Conservation (phyloP, 2,797 vertebrate species). For the Pelodytes ibericus region DNA sequence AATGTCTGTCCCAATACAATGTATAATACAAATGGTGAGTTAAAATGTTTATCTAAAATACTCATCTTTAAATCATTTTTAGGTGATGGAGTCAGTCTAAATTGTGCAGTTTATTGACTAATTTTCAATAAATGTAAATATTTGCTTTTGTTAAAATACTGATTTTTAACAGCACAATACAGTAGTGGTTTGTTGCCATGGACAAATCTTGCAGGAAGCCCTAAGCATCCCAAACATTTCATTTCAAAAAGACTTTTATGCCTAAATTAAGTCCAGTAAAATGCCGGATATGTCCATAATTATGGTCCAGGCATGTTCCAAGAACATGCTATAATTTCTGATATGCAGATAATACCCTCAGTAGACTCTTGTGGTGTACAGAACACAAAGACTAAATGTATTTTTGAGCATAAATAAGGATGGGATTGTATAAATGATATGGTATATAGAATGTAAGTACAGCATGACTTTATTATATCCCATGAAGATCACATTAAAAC, state of each 20-base stretch:
- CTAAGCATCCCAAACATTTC: conserved; percentile 27
- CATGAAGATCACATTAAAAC: conserved; percentile 11
- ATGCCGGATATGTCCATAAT: conserved; percentile 52
- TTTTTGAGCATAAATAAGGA: conserved; percentile 19
- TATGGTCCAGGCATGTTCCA: conserved; percentile 33
- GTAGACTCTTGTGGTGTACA: conserved; percentile 34
- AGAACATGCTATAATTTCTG: conserved; percentile 49
- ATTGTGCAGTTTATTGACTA: no score
- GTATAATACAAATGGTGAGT: no score
- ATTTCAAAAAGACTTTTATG: conserved; percentile 41
- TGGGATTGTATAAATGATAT: conserved; percentile 47
- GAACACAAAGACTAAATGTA: conserved; percentile 21
- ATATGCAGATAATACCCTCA: conserved; percentile 38
- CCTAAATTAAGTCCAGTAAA: conserved; percentile 34
- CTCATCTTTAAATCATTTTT: no score
- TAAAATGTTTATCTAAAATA: no score
- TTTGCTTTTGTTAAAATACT: no score
- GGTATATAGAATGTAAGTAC: conserved; percentile 39
- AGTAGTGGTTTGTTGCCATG: not conserved
- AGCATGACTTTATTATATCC: conserved; percentile 31
- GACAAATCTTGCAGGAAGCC: conserved; percentile 30
- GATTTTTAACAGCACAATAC: no score
- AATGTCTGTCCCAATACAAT: no score
- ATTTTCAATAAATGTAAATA: no score
- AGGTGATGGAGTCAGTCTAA: no score